Percentiles rank a stretch among this genome's conserved stretches.
Conservation (phyloP, 2,888 invertebrate species). For the Ophraella communa region DNA sequence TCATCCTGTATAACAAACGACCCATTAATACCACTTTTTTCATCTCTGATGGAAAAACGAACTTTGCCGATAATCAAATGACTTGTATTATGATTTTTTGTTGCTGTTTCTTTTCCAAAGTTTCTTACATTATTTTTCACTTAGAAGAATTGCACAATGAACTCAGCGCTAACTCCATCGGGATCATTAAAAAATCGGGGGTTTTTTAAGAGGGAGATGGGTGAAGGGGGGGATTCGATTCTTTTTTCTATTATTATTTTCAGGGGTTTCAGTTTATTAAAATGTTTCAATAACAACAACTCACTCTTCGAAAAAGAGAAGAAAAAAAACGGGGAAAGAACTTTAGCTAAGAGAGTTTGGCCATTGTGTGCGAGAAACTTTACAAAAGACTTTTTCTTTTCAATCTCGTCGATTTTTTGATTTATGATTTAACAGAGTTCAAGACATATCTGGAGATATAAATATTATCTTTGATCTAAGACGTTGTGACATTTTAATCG, state of each 20-base stretch:
- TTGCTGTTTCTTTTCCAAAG: too few relatives aligned
- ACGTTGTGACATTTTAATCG: background rate
- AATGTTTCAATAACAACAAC: conserved; percentile 26
- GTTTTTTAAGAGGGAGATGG: too few relatives aligned
- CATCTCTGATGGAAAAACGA: too few relatives aligned
- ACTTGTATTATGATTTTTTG: background rate
- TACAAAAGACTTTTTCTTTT: conserved; percentile 36
- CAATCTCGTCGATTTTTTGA: too few relatives aligned
- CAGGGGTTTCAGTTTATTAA: conserved; percentile 20
- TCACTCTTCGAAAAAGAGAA: conserved; percentile 9
- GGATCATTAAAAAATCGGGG: conserved; percentile 19
- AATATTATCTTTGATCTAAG: conserved; percentile 47
- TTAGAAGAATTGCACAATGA: conserved; percentile 1
- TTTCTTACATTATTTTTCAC: background rate
- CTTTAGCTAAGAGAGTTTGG: conserved; percentile 20
- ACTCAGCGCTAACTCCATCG: conserved; percentile 10
- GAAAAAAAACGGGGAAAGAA: background rate
- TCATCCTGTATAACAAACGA: too few relatives aligned
- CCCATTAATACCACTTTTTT: too few relatives aligned
- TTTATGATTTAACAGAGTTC: conserved; percentile 46
- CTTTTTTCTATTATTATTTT: too few relatives aligned
- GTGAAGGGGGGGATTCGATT: too few relatives aligned
- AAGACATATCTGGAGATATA: conserved; percentile 48
- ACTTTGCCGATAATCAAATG: too few relatives aligned
- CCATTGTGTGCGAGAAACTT: conserved; percentile 35